phyloP scores from a whole-genome alignment of 2,888 invertebrate genomes.

The Agapostemon virescens region DNA sequence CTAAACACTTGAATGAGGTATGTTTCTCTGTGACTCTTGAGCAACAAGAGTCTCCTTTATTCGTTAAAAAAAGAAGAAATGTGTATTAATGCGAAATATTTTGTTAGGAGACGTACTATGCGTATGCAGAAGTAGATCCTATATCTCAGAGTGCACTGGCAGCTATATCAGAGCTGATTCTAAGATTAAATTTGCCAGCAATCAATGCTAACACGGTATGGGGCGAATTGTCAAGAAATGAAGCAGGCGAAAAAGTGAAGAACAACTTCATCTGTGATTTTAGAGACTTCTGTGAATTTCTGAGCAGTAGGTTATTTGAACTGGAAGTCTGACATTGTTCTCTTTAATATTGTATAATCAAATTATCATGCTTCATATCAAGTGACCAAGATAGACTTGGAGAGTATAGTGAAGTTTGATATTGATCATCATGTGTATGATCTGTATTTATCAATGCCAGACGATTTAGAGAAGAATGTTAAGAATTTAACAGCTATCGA shows the following conservation, averaged over 20 bases:
- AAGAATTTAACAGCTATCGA: conserved; percentile 84
- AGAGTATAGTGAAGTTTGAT: conserved; percentile 84
- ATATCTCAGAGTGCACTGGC: conserved; percentile 73
- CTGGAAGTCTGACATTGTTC: not conserved
- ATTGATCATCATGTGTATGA: conserved; percentile 83
- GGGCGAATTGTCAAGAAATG: conserved; percentile 82
- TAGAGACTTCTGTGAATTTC: conserved; percentile 82
- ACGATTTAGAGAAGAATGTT: conserved; percentile 83
- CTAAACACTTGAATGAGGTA: conserved; percentile 86
- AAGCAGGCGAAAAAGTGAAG: conserved; percentile 80
- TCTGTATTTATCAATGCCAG: conserved; percentile 83
- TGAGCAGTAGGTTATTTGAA: conserved; percentile 79
- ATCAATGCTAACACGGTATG: conserved; percentile 81
- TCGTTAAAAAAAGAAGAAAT: no score
- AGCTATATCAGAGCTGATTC: conserved; percentile 74
- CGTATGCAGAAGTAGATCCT: conserved; percentile 76
- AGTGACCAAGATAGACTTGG: conserved; percentile 86
- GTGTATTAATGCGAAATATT: no score
- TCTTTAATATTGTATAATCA: not conserved
- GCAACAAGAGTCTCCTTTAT: no score
- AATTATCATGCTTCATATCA: conserved; percentile 25
- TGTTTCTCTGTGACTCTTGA: conserved; percentile 68
- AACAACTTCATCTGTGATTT: conserved; percentile 83
- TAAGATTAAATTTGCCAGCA: conserved; percentile 79
- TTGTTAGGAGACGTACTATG: conserved; percentile 78